Evolutionary conservation across 2,888 invertebrate species (phyloP), one percentile per base, ranked within the genome.

Genomic region (Brassicogethes aeneus): DNA sequence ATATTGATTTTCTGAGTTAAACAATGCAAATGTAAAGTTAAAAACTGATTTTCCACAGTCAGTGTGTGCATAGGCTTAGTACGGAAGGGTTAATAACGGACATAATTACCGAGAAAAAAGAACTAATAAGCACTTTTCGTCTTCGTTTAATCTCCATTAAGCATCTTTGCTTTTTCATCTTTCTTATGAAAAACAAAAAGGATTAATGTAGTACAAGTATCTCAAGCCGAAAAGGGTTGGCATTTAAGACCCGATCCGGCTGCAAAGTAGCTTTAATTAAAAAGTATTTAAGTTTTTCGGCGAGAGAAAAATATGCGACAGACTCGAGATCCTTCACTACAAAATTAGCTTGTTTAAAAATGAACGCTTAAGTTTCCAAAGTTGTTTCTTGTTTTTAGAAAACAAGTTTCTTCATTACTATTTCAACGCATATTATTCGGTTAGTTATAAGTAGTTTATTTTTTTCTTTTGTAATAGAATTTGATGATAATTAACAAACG

Each of bases 121-220:
- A 52, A 49, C 48, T 48, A 45, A 51, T 46, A 51, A 40, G 43
- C 34, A 36, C 43, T 50, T 45, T 39, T 36, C 44, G 48, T 52
- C 53, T 45, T 51, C 54, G 50, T 51, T 53, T 54, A 51, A 56
- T 51, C 54, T 48, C 48, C 45, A 49, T 47, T 58, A 57, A 57
- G 57, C 55, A 51, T 59, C 59, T 58, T 59, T 49, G 52, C 52
- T 51, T 46, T 48, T 46, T 45, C 47, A 54, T 57, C 51, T 53
- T 50, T 51, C 53, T 46, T 47, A 59, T 59, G 58, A 58, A 59
- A 60, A 52, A 48, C 53, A 44, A 49, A n/a, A 52, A 57, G 57
- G 59, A 57, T 60, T 59, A 59, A 57, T 55, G 53, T 53, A 58
- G 53, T 55, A 59, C 57, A 55, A 55, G 55, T 51, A 46, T 46